These are phyloP conservation scores for Holothuria leucospilota DNA, from an alignment of 53 echinoderm and acorn worm genomes.

Conservation along the genomic window DNA sequence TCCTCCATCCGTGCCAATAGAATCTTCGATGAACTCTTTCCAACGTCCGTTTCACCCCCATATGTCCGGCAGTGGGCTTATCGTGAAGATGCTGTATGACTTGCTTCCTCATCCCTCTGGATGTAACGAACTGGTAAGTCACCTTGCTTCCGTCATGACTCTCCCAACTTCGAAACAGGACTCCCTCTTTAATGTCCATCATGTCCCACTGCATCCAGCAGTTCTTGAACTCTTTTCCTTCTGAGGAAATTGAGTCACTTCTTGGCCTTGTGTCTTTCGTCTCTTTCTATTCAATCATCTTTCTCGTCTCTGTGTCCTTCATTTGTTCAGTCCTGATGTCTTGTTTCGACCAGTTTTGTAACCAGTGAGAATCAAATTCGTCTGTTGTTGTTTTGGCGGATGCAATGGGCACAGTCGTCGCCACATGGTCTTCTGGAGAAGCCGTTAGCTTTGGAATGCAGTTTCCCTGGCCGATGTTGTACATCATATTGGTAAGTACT, in stretches of 20 bases:
- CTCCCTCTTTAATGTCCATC: not conserved
- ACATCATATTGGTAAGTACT: conserved; percentile 41
- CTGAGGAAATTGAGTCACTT: not conserved
- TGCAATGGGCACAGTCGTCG: conserved; percentile 7
- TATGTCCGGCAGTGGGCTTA: conserved; percentile 8
- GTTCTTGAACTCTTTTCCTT: conserved; percentile 14
- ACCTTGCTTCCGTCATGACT: conserved; percentile 10
- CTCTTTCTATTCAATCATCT: conserved; percentile 26
- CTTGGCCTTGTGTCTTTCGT: not conserved
- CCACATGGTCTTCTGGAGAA: conserved; percentile 43
- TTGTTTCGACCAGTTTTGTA: conserved; percentile 5
- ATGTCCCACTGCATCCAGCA: conserved; percentile 16
- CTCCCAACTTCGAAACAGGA: conserved; percentile 18
- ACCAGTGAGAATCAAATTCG: not conserved
- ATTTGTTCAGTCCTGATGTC: conserved; percentile 10
- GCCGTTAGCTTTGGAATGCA: conserved; percentile 33
- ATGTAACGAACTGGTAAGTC: not conserved
- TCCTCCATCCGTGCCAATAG: conserved; percentile 12
- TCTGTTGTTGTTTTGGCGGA: not conserved
- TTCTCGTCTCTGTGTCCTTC: conserved; percentile 10
- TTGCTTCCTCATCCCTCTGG: conserved; percentile 16
- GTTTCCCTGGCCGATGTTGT: conserved; percentile 26
- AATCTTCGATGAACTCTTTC: not conserved
- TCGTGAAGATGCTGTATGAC: conserved; percentile 9
- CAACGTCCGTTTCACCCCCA: conserved; percentile 20